Conservation (phyloP, 2,113 vertebrate species). For the Melierax canorus region DNA sequence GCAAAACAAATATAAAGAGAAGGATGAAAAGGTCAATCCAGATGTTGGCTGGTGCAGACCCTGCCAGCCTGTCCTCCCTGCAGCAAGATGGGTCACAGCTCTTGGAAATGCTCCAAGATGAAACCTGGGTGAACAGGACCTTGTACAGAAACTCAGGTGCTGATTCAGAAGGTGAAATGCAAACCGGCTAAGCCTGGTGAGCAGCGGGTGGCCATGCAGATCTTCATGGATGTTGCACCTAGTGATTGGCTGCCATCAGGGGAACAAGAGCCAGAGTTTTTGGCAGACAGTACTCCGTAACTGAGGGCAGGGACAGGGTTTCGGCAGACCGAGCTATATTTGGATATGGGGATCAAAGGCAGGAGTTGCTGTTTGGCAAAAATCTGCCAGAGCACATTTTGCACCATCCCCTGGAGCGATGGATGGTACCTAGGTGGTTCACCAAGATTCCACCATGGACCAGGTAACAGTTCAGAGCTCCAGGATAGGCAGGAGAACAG, state of each 20-base stretch:
- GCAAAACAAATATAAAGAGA: not conserved
- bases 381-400: not conserved
- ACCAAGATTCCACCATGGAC: too few species aligned
- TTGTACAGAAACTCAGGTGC: not conserved
- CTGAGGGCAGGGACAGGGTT: not conserved
- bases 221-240: not conserved
- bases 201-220: not conserved
- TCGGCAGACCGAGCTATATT: not conserved
- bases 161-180: not conserved
- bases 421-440: not conserved
- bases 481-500: not conserved
- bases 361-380: not conserved
- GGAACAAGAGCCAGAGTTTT: not conserved
- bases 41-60: not conserved
- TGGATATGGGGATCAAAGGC: not conserved
- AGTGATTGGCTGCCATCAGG: not conserved
- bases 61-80: not conserved
- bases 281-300: not conserved
- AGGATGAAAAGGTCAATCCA: not conserved
- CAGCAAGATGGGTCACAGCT: not conserved
- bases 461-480: not conserved
- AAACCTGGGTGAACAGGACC: not conserved
- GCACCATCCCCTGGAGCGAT: fast-evolving
- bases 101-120: not conserved
- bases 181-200: not conserved